These are phyloP conservation scores for Gadus chalcogrammus DNA, from an alignment of 2,113 vertebrate species.

Conservation along the genomic window DNA sequence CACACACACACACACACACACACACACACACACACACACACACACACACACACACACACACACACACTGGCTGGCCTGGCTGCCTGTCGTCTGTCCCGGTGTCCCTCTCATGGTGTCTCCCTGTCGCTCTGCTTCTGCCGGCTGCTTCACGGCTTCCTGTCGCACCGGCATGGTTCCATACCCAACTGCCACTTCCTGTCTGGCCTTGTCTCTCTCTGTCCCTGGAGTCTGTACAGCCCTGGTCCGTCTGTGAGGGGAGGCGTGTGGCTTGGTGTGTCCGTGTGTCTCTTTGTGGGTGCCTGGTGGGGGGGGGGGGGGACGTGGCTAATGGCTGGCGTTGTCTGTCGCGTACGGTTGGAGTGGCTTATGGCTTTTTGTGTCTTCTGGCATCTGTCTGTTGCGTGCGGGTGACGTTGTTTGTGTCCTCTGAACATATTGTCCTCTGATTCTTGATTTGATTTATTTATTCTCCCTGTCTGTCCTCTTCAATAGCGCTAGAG, in stretches of 20 bases:
- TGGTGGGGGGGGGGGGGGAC: not conserved
- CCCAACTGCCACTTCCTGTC: not conserved
- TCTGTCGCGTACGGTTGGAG: too few species aligned
- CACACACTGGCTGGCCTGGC: constrained; percentile 20
- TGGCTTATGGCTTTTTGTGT: too few species aligned
- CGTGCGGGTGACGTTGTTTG: too few species aligned
- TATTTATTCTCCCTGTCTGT: not conserved
- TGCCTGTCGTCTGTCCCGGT: constrained; percentile 42
- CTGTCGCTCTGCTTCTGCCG: constrained; percentile 8
- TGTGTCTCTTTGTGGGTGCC: constrained; percentile 23
- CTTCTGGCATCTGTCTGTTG: not conserved
- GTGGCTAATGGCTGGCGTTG: too few species aligned
- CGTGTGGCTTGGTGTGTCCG: constrained; percentile 19
- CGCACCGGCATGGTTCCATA: constrained; percentile 14
- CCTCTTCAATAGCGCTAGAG: constrained; percentile 7
- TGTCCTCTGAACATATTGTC: not conserved
- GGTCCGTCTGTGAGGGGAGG: not conserved
- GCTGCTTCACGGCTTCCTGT: constrained; percentile 27
- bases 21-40: not conserved
- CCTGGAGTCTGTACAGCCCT: not conserved
- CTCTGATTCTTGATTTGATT: not conserved
- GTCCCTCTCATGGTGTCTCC: constrained; percentile 29
- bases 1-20: not conserved
- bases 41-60: not conserved
- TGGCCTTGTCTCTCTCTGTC: constrained; percentile 3